Conservation (phyloP, 53 echinoderm and acorn worm genomes). For the Echinarachnius parma region DNA sequence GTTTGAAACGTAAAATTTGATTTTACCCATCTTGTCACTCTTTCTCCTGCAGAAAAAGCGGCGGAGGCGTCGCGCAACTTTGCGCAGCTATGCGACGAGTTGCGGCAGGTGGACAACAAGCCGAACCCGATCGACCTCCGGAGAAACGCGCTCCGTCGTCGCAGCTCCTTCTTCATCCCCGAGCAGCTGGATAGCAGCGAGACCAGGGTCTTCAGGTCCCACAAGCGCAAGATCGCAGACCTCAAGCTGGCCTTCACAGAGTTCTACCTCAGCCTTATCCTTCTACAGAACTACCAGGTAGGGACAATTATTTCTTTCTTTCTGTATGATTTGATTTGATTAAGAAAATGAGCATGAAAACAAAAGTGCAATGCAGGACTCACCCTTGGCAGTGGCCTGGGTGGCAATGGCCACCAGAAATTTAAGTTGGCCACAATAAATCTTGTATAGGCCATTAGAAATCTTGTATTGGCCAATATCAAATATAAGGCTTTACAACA, state of each 20-base stretch:
- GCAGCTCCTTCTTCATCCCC: conserved; percentile 64
- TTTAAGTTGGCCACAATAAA: too few relatives aligned
- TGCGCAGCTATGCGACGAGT: conserved; percentile 90
- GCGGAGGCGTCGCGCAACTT: conserved; percentile 87
- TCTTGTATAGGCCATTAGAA: too few relatives aligned
- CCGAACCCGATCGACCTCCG: conserved; percentile 40
- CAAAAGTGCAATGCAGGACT: too few relatives aligned
- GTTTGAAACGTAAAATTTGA: too few relatives aligned
- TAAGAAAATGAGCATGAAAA: too few relatives aligned
- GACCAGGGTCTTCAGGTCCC: conserved; percentile 63
- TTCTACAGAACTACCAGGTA: conserved; percentile 98
- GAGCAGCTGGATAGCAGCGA: conserved; percentile 50
- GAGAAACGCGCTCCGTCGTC: conserved; percentile 33
- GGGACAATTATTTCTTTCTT: not conserved
- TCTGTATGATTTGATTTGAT: too few relatives aligned
- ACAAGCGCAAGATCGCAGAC: conserved; percentile 78
- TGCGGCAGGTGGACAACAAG: conserved; percentile 77
- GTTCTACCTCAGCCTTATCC: conserved; percentile 89
- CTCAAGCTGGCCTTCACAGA: conserved; percentile 98
- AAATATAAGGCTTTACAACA: too few relatives aligned
- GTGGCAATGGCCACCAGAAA: too few relatives aligned
- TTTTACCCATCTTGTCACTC: too few relatives aligned
- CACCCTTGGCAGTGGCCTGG: too few relatives aligned
- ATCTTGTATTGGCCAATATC: too few relatives aligned
- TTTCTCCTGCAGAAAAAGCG: conserved; percentile 63